Evolutionary conservation across 2,888 invertebrate genomes (phyloP), one percentile per base, ranked within the genome.

Genomic region (Fragum sueziense): DNA sequence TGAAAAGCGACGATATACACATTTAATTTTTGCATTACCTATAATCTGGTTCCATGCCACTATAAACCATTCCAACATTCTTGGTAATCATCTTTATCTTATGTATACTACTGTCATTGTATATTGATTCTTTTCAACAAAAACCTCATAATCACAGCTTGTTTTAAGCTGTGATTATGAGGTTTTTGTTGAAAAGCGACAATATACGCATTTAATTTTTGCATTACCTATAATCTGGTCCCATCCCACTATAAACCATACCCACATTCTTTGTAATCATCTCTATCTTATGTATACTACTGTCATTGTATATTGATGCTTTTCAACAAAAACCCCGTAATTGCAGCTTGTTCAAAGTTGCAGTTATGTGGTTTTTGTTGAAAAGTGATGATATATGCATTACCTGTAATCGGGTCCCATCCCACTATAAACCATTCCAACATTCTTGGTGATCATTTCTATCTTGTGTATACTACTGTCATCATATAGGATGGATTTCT

Each of bases 241-340:
- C 94, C 94, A 95, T 94, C 88, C 95, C 96, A 59, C 98, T 98
- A 94, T 99, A 99, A 0, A 99, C 97, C 97, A 99, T 98, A 72
- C 99, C 99, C 93, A 97, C 96, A 92, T 99, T 98, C 73, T 96
- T 96, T 0, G 98, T 97, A 73, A 99, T 96, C 95, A 97, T 97
- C 93, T 99, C 99, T 9, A 99, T 97, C 93, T 99, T 99, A 92
- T 97, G 96, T 11, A 99, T 97, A 90, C 98, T 98, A 92, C 98
- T 98, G 91, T 99, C 99, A 94, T 99, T 99, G 88, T 98, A 98
- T 31, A 99, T n/a, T n/a, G n/a, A n/a, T n/a, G n/a, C n/a, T n/a
- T n/a, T n/a, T n/a, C n/a, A n/a, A n/a, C n/a, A n/a, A n/a, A n/a
- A n/a, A n/a, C n/a, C n/a, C n/a, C n/a, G n/a, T n/a, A n/a, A n/a